These are phyloP conservation scores for Cataglyphis hispanica DNA, from an alignment of 1,140 invertebrate species.

Conservation along the genomic window DNA sequence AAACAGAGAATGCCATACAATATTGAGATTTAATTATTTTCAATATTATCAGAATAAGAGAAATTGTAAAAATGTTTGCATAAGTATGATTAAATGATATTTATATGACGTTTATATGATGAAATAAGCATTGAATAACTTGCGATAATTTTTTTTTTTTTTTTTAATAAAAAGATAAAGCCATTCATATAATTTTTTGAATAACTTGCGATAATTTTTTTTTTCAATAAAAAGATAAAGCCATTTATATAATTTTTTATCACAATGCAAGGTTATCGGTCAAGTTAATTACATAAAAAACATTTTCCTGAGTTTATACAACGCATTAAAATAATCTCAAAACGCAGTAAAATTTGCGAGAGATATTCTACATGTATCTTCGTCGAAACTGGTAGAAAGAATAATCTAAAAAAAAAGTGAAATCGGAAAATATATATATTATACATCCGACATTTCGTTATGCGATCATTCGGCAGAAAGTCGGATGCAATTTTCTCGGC, in stretches of 20 bases:
- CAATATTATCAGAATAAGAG: background rate
- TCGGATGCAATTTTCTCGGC: background rate
- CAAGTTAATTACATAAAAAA: background rate
- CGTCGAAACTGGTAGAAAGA: background rate
- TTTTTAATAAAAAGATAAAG: background rate
- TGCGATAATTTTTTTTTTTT: background rate
- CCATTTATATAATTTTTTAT: background rate
- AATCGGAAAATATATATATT: background rate
- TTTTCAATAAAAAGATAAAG: background rate
- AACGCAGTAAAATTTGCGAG: background rate
- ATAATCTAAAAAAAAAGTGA: constrained; percentile 36
- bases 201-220: background rate
- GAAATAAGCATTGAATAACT: constrained; percentile 8
- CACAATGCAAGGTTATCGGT: background rate
- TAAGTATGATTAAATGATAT: background rate
- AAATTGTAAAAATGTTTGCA: background rate
- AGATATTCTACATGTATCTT: background rate
- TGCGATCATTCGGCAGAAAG: constrained; percentile 11
- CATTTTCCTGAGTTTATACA: background rate
- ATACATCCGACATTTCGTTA: background rate
- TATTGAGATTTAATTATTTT: background rate
- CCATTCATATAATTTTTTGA: too few relatives aligned
- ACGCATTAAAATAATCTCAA: constrained; percentile 7
- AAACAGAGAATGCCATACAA: background rate
- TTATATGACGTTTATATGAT: too few relatives aligned